These are phyloP conservation scores for Caenorhabditis sp. DNA, from an alignment of 2,888 invertebrate genomes.

Conservation along the genomic window DNA sequence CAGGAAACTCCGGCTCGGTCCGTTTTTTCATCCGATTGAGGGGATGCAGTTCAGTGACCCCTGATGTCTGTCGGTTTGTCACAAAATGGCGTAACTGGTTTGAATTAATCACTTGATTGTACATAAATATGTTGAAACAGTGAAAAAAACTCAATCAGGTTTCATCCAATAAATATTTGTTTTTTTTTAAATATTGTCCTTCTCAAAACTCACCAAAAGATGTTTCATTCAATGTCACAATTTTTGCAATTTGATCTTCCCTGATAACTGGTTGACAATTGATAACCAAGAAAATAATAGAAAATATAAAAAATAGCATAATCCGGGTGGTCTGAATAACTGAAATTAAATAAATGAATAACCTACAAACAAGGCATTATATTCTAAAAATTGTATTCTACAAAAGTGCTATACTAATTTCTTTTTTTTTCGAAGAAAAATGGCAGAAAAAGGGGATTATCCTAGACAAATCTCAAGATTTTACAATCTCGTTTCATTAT, in stretches of 20 bases:
- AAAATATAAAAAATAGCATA: conserved; percentile 2
- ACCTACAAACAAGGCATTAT: background rate
- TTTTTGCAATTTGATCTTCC: conserved; percentile 31
- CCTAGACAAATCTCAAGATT: conserved; percentile 2
- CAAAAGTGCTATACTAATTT: background rate
- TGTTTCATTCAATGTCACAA: conserved; percentile 28
- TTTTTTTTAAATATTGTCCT: no score
- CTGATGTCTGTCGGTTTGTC: no score
- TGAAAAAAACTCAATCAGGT: no score
- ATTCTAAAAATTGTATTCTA: background rate
- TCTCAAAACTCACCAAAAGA: conserved; percentile 25
- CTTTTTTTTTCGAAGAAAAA: background rate
- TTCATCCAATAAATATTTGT: no score
- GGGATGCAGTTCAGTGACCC: no score
- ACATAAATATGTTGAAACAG: no score
- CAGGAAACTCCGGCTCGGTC: no score
- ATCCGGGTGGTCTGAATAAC: background rate
- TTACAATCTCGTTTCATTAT: background rate
- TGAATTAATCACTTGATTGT: no score
- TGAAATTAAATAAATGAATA: background rate
- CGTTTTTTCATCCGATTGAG: no score
- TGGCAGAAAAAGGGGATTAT: conserved; percentile 11
- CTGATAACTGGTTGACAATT: conserved; percentile 1
- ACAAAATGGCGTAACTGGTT: no score
- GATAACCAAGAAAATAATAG: background rate